Base-by-base conservation (phyloP, 2,888 invertebrate species). In the Tachina lurida region DNA sequence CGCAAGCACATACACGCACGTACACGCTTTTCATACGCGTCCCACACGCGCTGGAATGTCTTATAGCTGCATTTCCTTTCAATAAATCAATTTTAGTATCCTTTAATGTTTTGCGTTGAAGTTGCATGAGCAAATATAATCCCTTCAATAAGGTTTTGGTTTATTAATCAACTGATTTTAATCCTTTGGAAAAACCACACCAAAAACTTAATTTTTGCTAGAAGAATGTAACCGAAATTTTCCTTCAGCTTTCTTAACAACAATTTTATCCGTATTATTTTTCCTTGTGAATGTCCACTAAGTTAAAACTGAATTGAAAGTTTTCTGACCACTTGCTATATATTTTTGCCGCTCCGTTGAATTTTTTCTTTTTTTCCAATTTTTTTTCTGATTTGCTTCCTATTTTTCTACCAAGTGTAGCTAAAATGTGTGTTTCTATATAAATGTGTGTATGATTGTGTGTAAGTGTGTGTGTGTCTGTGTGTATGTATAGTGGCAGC, bases 281-380 rank as follows among this genome's bases (percentile, higher is more conserved):
- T 83, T 74, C 79, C 86, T 76, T 79, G 73, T 86, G 83, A 79
- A 65, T 86, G 86, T 86, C 86, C 86, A 86, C 86, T 86, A 83
- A 76, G 86, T 80, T 83, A 73, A 86, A 86, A 86, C 86, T 83
- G 86, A 86, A 86, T 79, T 86, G 86, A 83, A 86, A 86, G 75
- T 86, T 84, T 84, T 86, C 83, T 86, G 86, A 86, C 86, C 86
- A 86, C 86, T 83, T 79, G 86, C 86, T 71, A 86, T 79, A 67
- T 52, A 73, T 62, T 73, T 86, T 86, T 86, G 86, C 86, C 86
- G 81, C 86, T 80, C 62, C 83, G 83, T 79, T 76, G 83, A 79
- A 56, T 86, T 85, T 78, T 77, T 77, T 22, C 56, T 67, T 62
- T 43, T 56, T 67, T 49, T 67, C 31, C 1, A 31, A 47, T 47